Conservation (phyloP, 2,113 vertebrate genomes). For the Thomomys bottae region DNA sequence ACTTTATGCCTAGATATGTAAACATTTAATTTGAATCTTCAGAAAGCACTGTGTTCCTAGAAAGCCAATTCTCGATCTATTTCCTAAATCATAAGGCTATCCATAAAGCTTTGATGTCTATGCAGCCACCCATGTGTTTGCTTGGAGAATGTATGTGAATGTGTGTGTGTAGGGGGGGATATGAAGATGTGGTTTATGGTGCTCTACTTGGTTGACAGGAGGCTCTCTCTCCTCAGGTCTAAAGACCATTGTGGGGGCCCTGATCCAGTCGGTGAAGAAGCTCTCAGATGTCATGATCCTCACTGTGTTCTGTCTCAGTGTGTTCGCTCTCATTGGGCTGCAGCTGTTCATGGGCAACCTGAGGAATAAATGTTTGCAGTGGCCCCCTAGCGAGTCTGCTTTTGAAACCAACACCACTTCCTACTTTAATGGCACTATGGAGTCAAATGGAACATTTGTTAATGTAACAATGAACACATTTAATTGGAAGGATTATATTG, state of each 20-base stretch:
- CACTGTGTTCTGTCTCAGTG: slow-evolving; percentile 98
- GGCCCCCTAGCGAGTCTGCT: slow-evolving; percentile 82
- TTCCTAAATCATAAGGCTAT: slow-evolving; percentile 79
- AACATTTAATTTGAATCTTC: slow-evolving; percentile 32
- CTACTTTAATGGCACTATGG: slow-evolving; percentile 80
- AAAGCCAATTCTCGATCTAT: slow-evolving; percentile 76
- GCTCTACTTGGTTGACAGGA: slow-evolving; percentile 31
- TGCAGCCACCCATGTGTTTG: slow-evolving; percentile 74
- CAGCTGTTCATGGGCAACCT: slow-evolving; percentile 99
- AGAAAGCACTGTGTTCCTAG: slow-evolving; percentile 64
- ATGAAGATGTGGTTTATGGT: slow-evolving; percentile 19
- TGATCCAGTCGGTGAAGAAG: slow-evolving; percentile 98
- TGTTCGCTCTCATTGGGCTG: slow-evolving; percentile 97
- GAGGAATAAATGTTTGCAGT: slow-evolving; percentile 93
- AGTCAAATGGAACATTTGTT: slow-evolving; percentile 83
- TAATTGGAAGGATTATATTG: slow-evolving; percentile 90
- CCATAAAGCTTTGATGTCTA: slow-evolving; percentile 76
- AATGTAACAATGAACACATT: slow-evolving; percentile 85
- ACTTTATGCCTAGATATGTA: slow-evolving; percentile 66
- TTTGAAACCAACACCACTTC: slow-evolving; percentile 85
- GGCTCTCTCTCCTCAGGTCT: slow-evolving; percentile 87
- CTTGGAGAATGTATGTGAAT: slow-evolving; percentile 36
- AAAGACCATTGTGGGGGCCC: slow-evolving; percentile 97
- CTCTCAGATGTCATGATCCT: slow-evolving; percentile 98
- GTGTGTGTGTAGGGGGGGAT: slow-evolving; percentile 39